phyloP scores from a whole-genome alignment of 1,140 invertebrate genomes.

The Harlomillsia oculata region DNA sequence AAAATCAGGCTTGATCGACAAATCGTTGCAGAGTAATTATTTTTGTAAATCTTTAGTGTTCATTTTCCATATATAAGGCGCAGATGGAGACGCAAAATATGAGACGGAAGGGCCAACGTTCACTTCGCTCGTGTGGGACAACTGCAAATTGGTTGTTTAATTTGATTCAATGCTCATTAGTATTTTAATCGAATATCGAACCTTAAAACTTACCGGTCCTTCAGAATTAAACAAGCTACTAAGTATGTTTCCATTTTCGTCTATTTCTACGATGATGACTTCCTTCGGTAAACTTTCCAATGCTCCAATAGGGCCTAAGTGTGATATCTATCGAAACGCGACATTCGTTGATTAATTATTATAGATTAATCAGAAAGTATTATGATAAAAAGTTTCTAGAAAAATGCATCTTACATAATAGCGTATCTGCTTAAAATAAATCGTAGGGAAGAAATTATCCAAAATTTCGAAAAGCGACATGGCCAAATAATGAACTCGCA shows the following conservation, averaged over 20 bases:
- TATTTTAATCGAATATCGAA: neutral
- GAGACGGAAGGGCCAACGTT: slow-evolving; percentile 4
- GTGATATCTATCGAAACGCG: neutral
- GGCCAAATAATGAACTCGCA: slow-evolving; percentile 34
- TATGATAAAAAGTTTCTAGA: neutral
- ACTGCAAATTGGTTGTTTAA: slow-evolving; percentile 27
- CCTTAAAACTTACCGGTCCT: slow-evolving; percentile 38
- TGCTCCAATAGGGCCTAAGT: slow-evolving; percentile 14
- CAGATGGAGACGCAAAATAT: neutral
- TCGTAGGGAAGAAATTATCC: slow-evolving; percentile 24
- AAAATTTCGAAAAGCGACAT: slow-evolving; percentile 25
- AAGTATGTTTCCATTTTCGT: slow-evolving; percentile 16
- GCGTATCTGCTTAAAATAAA: slow-evolving; percentile 10
- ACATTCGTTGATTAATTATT: neutral
- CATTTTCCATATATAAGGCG: neutral
- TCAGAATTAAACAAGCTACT: slow-evolving; percentile 10
- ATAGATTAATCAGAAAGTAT: neutral
- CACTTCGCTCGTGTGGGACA: slow-evolving; percentile 27
- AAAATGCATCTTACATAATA: slow-evolving; percentile 33
- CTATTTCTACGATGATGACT: slow-evolving; percentile 20
- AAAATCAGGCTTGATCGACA: too few species aligned
- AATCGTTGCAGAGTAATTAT: too few species aligned
- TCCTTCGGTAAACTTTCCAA: slow-evolving; percentile 6
- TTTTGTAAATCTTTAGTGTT: slow-evolving; percentile 10
- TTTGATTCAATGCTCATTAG: slow-evolving; percentile 17